These are phyloP conservation scores for Acanthornis magna DNA, from an alignment of 2,797 vertebrate genomes.

Conservation along the genomic window DNA sequence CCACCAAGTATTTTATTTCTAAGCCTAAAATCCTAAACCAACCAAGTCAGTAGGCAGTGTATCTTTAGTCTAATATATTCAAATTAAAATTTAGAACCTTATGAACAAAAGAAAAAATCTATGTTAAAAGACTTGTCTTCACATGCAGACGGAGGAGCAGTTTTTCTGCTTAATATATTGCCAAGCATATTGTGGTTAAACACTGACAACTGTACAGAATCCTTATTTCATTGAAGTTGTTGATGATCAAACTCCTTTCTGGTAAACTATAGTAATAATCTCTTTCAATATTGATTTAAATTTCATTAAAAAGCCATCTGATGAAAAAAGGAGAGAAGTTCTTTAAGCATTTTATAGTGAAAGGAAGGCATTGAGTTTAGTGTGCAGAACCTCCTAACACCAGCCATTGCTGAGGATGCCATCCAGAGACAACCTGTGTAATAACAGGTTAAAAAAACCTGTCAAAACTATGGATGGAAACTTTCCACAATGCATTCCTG, in stretches of 20 bases:
- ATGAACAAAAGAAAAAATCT: not conserved
- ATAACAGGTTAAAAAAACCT: too few species aligned
- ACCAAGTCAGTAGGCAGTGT: not conserved
- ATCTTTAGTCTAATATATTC: not conserved
- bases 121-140: slow-evolving; percentile 50
- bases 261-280: slow-evolving; percentile 79
- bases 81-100: not conserved
- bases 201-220: slow-evolving; percentile 82
- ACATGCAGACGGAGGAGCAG: slow-evolving; percentile 82
- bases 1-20: not conserved
- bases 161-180: slow-evolving; percentile 80
- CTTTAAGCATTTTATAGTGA: not conserved
- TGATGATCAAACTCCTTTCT: slow-evolving; percentile 82
- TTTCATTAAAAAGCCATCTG: slow-evolving; percentile 83
- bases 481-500: not conserved
- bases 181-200: slow-evolving; percentile 77
- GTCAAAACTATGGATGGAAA: not conserved
- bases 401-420: not conserved
- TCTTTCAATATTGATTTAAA: slow-evolving; percentile 74
- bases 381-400: not conserved
- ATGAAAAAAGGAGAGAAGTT: slow-evolving; percentile 25
- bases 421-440: not conserved
- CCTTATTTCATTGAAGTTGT: slow-evolving; percentile 76
- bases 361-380: not conserved
- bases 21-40: not conserved